Percentiles rank a stretch among this genome's conserved stretches.
Evolutionary conservation across 2,797 vertebrate genomes (phyloP).

Genomic region (Sebastes elongatus): DNA sequence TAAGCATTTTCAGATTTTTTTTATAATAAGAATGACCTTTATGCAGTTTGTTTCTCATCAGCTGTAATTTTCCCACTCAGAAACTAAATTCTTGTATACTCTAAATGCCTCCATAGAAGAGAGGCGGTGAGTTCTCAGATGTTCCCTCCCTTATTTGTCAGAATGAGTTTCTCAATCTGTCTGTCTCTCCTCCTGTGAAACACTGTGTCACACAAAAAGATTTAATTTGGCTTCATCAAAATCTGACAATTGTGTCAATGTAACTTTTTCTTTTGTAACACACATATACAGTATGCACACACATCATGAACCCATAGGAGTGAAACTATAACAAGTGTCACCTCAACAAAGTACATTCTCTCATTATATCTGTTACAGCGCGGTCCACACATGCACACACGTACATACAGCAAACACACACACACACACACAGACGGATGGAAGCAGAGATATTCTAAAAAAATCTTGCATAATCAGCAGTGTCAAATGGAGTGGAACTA

Average conservation of each 20-base stretch:
- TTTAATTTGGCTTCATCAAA: neutral
- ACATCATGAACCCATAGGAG: neutral
- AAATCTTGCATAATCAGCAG: slow-evolving; percentile 33
- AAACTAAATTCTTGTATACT: neutral
- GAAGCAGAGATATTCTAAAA: neutral
- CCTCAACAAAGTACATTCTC: neutral
- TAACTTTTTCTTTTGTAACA: neutral
- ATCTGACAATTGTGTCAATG: neutral
- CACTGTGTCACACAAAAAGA: neutral
- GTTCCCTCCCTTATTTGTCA: neutral
- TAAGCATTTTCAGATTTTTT: neutral
- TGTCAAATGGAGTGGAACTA: slow-evolving; percentile 37
- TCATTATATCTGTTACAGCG: neutral
- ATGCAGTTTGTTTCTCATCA: neutral
- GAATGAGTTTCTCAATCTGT: neutral
- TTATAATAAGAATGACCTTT: neutral
- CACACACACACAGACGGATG: neutral
- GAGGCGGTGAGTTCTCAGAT: neutral
- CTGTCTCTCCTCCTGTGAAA: neutral
- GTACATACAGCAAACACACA: neutral
- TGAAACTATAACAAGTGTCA: neutral
- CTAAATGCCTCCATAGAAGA: neutral
- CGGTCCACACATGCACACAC: neutral
- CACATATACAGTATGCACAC: neutral
- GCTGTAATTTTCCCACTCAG: neutral